Conservation (phyloP, 2,797 vertebrate species). For the Falco peregrinus region DNA sequence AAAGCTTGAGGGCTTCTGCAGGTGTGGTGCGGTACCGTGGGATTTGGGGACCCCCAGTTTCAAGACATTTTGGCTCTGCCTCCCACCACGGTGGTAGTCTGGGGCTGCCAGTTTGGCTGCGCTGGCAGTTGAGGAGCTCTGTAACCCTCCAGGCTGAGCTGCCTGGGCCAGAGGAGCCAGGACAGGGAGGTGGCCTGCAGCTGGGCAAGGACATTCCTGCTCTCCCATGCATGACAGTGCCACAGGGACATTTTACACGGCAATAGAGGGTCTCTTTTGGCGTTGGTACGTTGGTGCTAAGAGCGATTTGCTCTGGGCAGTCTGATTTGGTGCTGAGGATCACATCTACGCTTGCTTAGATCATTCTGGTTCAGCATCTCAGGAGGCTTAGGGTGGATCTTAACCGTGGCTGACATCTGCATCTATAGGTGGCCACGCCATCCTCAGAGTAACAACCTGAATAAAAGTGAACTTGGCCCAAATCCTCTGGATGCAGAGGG, state of each 20-base stretch:
- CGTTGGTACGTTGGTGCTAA: background rate
- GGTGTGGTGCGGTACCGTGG: background rate
- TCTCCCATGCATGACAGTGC: background rate
- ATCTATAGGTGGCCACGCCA: accelerated
- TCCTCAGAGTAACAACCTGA: background rate
- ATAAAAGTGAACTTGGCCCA: background rate
- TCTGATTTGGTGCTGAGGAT: background rate
- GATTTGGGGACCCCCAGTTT: background rate
- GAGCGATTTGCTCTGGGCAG: background rate
- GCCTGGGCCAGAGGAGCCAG: background rate
- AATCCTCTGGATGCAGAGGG: background rate
- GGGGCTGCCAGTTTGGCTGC: background rate
- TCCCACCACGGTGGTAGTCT: background rate
- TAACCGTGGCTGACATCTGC: background rate
- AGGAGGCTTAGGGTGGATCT: background rate
- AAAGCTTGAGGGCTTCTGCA: background rate
- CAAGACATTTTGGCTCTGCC: background rate
- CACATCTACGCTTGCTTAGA: background rate
- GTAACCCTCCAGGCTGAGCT: background rate
- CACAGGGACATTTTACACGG: accelerated
- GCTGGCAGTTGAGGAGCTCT: accelerated
- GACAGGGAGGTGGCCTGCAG: background rate
- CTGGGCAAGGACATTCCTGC: background rate
- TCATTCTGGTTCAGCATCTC: background rate
- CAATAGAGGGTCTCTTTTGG: background rate